phyloP scores from a whole-genome alignment of 2,113 vertebrate species.

The Paramisgurnus dabryanus region DNA sequence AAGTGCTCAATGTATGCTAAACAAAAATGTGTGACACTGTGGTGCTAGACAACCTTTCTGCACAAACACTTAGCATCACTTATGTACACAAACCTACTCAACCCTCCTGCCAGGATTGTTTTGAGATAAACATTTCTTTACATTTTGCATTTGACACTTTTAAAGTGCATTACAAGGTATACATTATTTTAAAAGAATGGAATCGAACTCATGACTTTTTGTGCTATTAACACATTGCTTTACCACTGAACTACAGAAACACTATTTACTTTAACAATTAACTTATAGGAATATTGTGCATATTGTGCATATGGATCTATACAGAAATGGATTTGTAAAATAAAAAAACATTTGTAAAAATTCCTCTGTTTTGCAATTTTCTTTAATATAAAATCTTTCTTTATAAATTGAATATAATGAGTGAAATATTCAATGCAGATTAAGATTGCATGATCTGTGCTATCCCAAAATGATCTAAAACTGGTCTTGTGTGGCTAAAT shows the following conservation, averaged over 20 bases:
- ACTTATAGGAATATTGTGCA: too few relatives aligned
- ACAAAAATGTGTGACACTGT: not conserved
- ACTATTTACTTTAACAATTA: too few relatives aligned
- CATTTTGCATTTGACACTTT: too few relatives aligned
- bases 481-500: not conserved
- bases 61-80: conserved; percentile 10
- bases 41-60: conserved; percentile 1
- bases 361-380: not conserved
- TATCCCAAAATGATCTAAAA: not conserved
- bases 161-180: too few relatives aligned
- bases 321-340: too few relatives aligned
- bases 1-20: not conserved
- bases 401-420: too few relatives aligned
- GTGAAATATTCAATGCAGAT: not conserved
- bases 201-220: too few relatives aligned
- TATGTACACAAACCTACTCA: not conserved
- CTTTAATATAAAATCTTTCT: not conserved
- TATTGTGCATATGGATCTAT: too few relatives aligned
- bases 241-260: too few relatives aligned
- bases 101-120: not conserved
- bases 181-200: too few relatives aligned
- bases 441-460: not conserved
- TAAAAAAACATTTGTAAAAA: not conserved
- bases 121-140: not conserved
- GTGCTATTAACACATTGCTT: too few relatives aligned